Evolutionary conservation across 2,797 vertebrate species (phyloP).

Genomic region (Anguilla pacifica): DNA sequence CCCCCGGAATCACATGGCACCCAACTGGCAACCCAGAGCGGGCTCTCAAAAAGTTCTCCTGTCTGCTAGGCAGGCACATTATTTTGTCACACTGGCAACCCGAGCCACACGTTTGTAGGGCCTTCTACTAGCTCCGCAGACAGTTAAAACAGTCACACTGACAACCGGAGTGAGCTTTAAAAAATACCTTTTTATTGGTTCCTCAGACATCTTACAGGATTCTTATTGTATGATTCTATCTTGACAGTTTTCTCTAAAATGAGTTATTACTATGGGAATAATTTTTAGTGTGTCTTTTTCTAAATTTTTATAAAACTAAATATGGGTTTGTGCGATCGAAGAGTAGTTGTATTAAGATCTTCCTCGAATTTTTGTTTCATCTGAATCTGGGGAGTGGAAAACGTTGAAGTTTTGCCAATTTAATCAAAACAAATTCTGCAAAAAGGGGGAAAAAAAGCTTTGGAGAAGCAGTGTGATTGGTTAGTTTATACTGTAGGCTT

Average conservation of each 20-base stretch:
- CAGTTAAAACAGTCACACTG: not conserved
- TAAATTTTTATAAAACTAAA: not conserved
- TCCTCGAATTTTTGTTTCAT: not conserved
- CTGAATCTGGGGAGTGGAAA: not conserved
- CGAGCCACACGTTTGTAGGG: not conserved
- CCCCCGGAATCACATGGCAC: not conserved
- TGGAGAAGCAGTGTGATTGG: not conserved
- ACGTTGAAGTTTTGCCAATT: not conserved
- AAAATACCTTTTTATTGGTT: not conserved
- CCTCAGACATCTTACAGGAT: not conserved
- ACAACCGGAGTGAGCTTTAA: not conserved
- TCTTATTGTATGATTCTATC: not conserved
- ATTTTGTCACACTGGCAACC: not conserved
- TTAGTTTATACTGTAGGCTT: not conserved
- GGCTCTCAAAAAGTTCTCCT: not conserved
- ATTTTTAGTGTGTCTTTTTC: not conserved
- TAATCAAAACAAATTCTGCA: slow-evolving; percentile 5
- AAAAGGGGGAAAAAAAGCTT: not conserved
- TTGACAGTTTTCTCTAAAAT: not conserved
- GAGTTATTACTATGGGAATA: not conserved
- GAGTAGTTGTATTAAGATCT: not conserved
- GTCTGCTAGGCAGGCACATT: not conserved
- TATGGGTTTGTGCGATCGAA: not conserved
- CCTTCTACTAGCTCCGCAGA: not conserved
- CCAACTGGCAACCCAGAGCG: not conserved